phyloP scores from a whole-genome alignment of 2,113 vertebrate species.

The Ophiodon elongatus region DNA sequence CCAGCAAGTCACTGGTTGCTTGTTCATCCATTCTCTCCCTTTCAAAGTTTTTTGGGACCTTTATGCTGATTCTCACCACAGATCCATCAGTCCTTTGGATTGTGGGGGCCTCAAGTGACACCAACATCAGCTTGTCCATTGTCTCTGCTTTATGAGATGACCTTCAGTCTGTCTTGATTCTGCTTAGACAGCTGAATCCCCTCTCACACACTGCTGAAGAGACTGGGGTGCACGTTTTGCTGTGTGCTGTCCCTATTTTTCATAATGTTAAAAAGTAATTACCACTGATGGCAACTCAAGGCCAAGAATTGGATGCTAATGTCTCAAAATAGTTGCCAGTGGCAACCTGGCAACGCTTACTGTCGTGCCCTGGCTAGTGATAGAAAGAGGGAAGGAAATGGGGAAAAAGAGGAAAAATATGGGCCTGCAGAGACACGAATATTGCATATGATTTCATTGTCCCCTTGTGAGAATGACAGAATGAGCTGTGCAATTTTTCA shows the following conservation, averaged over 20 bases:
- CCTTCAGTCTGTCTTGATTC: background rate
- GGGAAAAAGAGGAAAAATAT: slow-evolving; percentile 14
- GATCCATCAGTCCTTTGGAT: background rate
- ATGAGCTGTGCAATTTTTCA: slow-evolving; percentile 61
- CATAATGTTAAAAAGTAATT: background rate
- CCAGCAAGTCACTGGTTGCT: background rate
- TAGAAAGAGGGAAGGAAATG: background rate
- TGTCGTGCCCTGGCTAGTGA: background rate
- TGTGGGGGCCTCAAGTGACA: background rate
- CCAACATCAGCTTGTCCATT: background rate
- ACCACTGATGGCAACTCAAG: background rate
- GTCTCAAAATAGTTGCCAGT: background rate
- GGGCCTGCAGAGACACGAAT: slow-evolving; percentile 32
- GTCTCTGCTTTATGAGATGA: background rate
- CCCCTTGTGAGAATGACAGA: slow-evolving; percentile 39
- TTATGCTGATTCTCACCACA: background rate
- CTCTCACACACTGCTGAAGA: background rate
- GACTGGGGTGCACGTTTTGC: too few relatives aligned
- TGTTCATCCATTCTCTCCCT: background rate
- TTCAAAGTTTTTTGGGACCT: background rate
- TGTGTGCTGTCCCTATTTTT: background rate
- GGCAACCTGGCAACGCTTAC: background rate
- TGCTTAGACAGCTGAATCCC: too few relatives aligned
- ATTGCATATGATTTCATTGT: slow-evolving; percentile 50
- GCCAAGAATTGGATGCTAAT: background rate